Conservation (phyloP, 2,113 vertebrate species). For the Donacobius atricapilla region DNA sequence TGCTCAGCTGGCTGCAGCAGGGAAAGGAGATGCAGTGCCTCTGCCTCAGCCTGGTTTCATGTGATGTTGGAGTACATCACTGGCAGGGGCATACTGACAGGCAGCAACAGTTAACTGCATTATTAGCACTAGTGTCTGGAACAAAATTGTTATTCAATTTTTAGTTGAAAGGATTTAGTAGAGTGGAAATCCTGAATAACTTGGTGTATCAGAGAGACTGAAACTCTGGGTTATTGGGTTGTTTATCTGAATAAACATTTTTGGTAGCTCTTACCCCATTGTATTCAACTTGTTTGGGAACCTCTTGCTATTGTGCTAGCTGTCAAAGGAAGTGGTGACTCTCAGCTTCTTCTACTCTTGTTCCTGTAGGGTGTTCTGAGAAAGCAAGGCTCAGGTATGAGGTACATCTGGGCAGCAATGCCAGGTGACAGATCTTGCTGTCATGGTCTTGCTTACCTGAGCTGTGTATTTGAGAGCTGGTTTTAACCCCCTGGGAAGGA, state of each 20-base stretch:
- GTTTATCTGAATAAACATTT: background rate
- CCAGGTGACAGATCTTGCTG: background rate
- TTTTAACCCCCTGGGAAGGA: background rate
- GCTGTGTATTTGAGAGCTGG: background rate
- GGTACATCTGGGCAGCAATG: background rate
- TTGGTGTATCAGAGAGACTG: background rate
- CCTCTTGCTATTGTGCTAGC: background rate
- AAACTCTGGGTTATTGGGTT: background rate
- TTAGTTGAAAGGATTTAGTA: background rate
- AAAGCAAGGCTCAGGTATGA: background rate
- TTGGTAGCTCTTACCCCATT: background rate
- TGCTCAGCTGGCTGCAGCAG: background rate
- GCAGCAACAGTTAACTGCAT: background rate
- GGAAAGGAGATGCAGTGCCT: background rate
- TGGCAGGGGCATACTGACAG: background rate
- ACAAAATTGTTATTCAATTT: background rate
- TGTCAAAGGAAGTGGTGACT: background rate
- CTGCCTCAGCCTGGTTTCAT: background rate
- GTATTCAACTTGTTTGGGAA: background rate
- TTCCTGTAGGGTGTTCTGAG: background rate
- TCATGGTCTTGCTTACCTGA: accelerated
- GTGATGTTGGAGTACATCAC: accelerated
- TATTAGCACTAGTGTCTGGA: background rate
- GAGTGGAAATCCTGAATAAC: background rate
- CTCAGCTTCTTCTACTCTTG: background rate